Evolutionary conservation across 2,888 invertebrate genomes (phyloP).

Genomic region (Aleiodes leptofemur): DNA sequence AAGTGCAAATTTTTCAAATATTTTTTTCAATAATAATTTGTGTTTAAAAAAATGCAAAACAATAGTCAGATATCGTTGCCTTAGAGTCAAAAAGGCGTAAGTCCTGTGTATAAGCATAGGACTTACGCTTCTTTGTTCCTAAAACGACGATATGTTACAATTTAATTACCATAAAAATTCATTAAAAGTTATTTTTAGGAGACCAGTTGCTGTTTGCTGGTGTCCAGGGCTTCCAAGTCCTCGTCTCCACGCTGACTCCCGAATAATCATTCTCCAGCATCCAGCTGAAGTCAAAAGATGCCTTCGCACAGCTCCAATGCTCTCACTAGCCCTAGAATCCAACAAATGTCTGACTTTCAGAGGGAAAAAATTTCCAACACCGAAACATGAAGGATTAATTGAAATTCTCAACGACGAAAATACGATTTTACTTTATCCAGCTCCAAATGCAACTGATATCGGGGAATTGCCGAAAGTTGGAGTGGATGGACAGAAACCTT

Average conservation of each 20-base stretch:
- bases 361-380: conserved; percentile 90
- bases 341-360: conserved; percentile 84
- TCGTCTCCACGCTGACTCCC: conserved; percentile 82
- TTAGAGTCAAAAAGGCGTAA: no score
- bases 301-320: conserved; percentile 92
- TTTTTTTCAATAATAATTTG: no score
- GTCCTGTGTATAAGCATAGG: no score
- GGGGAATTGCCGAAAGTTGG: conserved; percentile 76
- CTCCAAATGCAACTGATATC: conserved; percentile 84
- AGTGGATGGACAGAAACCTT: conserved; percentile 75
- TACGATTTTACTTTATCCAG: conserved; percentile 89
- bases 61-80: no score
- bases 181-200: conserved; percentile 76
- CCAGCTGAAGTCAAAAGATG: conserved; percentile 95
- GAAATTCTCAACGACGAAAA: conserved; percentile 81
- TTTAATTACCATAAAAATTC: no score
- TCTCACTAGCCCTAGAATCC: conserved; percentile 84
- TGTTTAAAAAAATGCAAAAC: no score
- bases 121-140: no score
- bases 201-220: conserved; percentile 93
- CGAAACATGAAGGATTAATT: conserved; percentile 80
- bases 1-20: no score
- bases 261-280: conserved; percentile 90
- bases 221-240: conserved; percentile 87
- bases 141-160: no score